Conservation (phyloP, 2,113 vertebrate species). For the Opisthocomus hoazin region DNA sequence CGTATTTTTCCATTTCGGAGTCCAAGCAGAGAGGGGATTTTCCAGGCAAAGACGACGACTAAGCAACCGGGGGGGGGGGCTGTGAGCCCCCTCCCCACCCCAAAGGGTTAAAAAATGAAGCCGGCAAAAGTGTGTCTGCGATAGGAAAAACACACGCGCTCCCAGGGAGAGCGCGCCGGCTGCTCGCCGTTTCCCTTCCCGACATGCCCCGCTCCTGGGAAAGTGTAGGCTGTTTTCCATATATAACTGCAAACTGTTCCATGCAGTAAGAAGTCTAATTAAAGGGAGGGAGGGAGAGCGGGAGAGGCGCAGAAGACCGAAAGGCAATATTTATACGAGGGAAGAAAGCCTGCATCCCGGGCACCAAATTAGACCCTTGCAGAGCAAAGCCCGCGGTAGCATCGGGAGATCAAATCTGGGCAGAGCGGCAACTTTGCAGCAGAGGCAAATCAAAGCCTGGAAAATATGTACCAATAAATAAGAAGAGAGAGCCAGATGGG, state of each 20-base stretch:
- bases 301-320: slow-evolving; percentile 6
- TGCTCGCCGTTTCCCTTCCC: slow-evolving; percentile 38
- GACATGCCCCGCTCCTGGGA: slow-evolving; percentile 64
- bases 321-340: slow-evolving; percentile 41
- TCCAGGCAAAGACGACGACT: neutral
- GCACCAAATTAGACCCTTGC: slow-evolving; percentile 47
- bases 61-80: accelerated
- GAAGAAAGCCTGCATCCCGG: neutral
- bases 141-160: slow-evolving; percentile 42
- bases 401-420: neutral
- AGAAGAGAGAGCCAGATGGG: neutral
- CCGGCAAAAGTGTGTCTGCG: neutral
- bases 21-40: neutral
- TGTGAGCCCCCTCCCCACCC: neutral
- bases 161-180: slow-evolving; percentile 11
- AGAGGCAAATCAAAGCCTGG: slow-evolving; percentile 2
- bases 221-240: slow-evolving; percentile 73
- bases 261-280: slow-evolving; percentile 73
- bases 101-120: slow-evolving; percentile 38
- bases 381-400: neutral
- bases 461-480: neutral
- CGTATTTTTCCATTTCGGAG: accelerated
- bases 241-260: slow-evolving; percentile 78
- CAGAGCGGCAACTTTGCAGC: neutral
- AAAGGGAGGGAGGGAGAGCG: slow-evolving; percentile 55